Percentiles rank a stretch among this genome's conserved stretches.
Conservation (phyloP, 2,888 invertebrate genomes). For the Nemurella pictetii region DNA sequence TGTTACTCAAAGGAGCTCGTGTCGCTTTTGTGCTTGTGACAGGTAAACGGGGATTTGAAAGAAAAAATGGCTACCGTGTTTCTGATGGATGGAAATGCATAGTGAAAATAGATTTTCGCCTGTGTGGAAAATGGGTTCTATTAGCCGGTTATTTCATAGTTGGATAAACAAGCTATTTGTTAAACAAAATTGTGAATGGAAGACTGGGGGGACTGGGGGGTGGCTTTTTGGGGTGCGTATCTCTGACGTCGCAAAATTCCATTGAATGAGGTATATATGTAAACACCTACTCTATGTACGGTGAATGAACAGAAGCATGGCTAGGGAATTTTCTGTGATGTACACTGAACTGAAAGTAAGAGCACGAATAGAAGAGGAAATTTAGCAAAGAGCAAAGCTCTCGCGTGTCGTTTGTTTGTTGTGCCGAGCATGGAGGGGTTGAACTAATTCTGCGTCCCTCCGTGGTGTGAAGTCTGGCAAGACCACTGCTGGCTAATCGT, state of each 20-base stretch:
- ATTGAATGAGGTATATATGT: no score
- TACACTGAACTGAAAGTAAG: neutral
- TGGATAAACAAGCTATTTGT: neutral
- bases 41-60: neutral
- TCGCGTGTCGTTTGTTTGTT: neutral
- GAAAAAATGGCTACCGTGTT: neutral
- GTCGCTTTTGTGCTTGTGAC: neutral
- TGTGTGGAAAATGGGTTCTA: neutral
- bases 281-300: no score
- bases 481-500: no score
- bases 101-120: neutral
- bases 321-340: neutral
- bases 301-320: no score
- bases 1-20: neutral
- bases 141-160: neutral
- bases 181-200: neutral
- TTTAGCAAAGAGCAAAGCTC: neutral
- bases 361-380: neutral
- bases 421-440: no score
- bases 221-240: neutral
- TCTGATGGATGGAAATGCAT: neutral
- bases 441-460: no score
- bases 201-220: no score
- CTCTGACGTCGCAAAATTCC: no score
- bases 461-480: no score